Evolutionary conservation across 2,797 vertebrate species (phyloP).

Genomic region (Catharus ustulatus): DNA sequence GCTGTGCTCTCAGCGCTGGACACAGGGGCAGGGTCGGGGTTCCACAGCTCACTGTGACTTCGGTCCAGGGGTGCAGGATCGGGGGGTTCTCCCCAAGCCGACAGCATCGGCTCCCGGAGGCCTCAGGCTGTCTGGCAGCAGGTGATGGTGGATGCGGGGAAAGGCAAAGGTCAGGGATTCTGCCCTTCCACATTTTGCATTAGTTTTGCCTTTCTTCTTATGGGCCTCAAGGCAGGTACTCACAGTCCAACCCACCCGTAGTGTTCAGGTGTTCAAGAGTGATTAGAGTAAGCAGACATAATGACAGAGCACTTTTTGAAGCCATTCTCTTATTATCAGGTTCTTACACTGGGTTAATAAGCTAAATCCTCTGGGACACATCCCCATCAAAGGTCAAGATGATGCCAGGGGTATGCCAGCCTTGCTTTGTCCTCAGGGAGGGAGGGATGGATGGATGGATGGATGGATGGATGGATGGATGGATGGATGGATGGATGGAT

Average conservation of each 20-base stretch:
- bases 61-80: not conserved
- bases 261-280: not conserved
- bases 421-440: not conserved
- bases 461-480: not conserved
- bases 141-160: rapidly evolving
- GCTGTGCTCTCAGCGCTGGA: not conserved
- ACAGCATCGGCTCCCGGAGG: not conserved
- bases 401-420: not conserved
- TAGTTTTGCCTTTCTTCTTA: not conserved
- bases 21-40: not conserved
- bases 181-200: not conserved
- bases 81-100: not conserved
- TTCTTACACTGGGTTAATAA: not conserved
- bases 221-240: not conserved
- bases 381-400: not conserved
- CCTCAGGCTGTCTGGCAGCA: not conserved
- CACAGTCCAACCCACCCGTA: not conserved
- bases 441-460: not conserved
- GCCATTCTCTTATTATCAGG: not conserved
- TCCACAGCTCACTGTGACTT: not conserved
- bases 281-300: not conserved
- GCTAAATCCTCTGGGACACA: not conserved
- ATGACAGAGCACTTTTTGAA: not conserved
- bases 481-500: not conserved
- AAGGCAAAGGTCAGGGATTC: not conserved